Conservation (phyloP, 2,888 invertebrate species). For the Strigamia maritima region DNA sequence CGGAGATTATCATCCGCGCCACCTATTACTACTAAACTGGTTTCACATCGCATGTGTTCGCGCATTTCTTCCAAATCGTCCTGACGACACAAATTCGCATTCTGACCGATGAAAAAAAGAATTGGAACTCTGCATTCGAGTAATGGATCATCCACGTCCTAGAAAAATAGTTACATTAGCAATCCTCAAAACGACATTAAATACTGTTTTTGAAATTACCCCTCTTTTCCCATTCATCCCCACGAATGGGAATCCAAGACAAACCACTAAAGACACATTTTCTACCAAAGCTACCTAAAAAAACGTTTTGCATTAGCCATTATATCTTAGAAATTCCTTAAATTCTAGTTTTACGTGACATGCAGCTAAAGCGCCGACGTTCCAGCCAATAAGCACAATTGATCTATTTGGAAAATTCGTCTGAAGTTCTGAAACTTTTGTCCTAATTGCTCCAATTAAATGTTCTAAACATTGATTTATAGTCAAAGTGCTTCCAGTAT, state of each 20-base stretch:
- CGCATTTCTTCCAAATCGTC: slow-evolving; percentile 75
- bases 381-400: slow-evolving; percentile 73
- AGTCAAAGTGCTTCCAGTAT: slow-evolving; percentile 47
- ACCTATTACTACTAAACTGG: slow-evolving; percentile 72
- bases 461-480: slow-evolving; percentile 52
- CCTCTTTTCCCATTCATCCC: slow-evolving; percentile 72
- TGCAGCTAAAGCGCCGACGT: slow-evolving; percentile 71
- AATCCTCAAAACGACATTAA: not conserved
- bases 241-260: slow-evolving; percentile 72
- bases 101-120: slow-evolving; percentile 75
- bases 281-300: slow-evolving; percentile 66
- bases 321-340: not conserved
- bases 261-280: slow-evolving; percentile 68
- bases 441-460: slow-evolving; percentile 59
- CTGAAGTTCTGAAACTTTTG: slow-evolving; percentile 68
- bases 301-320: not conserved
- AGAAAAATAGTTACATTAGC: not conserved
- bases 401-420: slow-evolving; percentile 65
- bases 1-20: slow-evolving; percentile 73
- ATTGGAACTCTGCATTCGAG: slow-evolving; percentile 70
- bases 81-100: slow-evolving; percentile 60
- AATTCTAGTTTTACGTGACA: slow-evolving; percentile 58
- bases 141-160: slow-evolving; percentile 69
- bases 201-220: slow-evolving; percentile 45
- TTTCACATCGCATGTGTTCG: slow-evolving; percentile 71